phyloP scores from a whole-genome alignment of 92 coral and sea anemone genomes.

The Actinostola sp. region DNA sequence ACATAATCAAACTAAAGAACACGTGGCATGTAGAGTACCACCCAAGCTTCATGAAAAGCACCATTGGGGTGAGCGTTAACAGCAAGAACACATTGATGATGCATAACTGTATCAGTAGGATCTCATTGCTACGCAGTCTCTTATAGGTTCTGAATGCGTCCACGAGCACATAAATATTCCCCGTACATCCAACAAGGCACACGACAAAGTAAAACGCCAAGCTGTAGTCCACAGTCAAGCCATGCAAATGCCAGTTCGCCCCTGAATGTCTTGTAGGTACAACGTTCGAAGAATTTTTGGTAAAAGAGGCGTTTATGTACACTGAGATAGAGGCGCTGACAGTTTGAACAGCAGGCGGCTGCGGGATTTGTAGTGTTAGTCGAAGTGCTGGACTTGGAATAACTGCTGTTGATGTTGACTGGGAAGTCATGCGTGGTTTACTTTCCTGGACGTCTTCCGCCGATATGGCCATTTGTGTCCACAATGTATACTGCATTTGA shows the following conservation, averaged over 20 bases:
- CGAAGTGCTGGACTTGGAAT: background rate
- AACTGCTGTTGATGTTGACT: background rate
- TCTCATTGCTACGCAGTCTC: slow-evolving; percentile 28
- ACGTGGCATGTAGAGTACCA: slow-evolving; percentile 7
- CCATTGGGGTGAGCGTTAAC: slow-evolving; percentile 16
- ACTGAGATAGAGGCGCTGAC: background rate
- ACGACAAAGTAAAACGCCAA: slow-evolving; percentile 9
- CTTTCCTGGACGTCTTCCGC: background rate
- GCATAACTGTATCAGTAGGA: slow-evolving; percentile 30
- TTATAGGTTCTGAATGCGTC: slow-evolving; percentile 30
- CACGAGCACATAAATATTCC: slow-evolving; percentile 30
- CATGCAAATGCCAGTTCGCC: too few species aligned
- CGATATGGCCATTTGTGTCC: background rate
- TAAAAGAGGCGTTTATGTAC: background rate
- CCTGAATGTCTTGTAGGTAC: background rate
- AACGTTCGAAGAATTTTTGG: background rate
- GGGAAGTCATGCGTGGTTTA: too few species aligned
- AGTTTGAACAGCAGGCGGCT: too few species aligned
- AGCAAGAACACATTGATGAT: slow-evolving; percentile 20
- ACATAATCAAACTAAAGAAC: slow-evolving; percentile 6
- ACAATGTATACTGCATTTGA: too few species aligned
- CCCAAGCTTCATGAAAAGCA: slow-evolving; percentile 3
- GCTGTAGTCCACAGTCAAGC: background rate
- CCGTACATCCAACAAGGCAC: slow-evolving; percentile 18
- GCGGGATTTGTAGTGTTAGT: background rate